Conservation (phyloP, 2,113 vertebrate species). For the Scomber scombrus region DNA sequence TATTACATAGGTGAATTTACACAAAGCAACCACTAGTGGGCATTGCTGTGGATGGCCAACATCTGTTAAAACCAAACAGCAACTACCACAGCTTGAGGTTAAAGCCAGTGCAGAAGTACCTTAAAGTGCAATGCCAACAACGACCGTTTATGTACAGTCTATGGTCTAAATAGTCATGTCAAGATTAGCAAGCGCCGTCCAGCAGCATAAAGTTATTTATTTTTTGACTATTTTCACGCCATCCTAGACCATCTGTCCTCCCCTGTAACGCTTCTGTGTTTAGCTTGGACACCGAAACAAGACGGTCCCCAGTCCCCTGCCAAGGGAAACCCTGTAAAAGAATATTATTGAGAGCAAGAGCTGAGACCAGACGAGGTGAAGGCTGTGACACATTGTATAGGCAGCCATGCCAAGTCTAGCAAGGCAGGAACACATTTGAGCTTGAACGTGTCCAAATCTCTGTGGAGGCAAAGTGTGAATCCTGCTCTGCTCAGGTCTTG, state of each 20-base stretch:
- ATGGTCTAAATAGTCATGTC: not conserved
- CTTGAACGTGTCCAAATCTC: constrained; percentile 22
- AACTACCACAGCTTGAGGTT: no score
- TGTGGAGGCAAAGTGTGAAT: constrained; percentile 62
- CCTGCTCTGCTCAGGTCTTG: constrained; percentile 12
- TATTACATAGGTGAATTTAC: not conserved
- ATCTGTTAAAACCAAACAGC: constrained; percentile 26
- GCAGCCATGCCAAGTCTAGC: constrained; percentile 58
- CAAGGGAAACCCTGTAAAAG: constrained; percentile 70
- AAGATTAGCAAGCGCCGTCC: not conserved
- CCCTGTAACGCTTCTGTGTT: constrained; percentile 56
- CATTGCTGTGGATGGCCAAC: not conserved
- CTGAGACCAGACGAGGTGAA: constrained; percentile 51
- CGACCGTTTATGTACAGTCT: no score
- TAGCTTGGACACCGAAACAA: constrained; percentile 48
- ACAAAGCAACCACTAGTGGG: constrained; percentile 51
- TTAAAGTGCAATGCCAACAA: no score
- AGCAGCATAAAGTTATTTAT: constrained; percentile 18
- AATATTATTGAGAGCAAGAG: constrained; percentile 45
- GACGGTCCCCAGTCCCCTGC: constrained; percentile 24
- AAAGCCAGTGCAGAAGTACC: no score
- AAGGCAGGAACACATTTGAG: not conserved
- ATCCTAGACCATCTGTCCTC: constrained; percentile 27
- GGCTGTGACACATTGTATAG: constrained; percentile 58
- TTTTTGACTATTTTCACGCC: constrained; percentile 27